Evolutionary conservation across 2,888 invertebrate genomes (phyloP).

Genomic region (Busseola fusca): DNA sequence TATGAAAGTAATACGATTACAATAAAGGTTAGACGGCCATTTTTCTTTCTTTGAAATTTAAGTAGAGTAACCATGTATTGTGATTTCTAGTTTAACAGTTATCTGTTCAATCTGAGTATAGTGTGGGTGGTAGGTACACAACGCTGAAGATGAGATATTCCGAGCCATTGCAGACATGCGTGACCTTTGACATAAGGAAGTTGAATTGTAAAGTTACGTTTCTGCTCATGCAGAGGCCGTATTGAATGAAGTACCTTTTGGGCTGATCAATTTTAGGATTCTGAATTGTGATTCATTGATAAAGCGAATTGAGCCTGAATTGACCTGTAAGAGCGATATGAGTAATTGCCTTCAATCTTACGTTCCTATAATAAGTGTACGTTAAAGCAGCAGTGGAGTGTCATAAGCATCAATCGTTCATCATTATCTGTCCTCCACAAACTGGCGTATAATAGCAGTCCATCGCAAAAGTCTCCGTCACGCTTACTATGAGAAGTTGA

Average conservation of each 20-base stretch:
- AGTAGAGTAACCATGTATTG: not conserved
- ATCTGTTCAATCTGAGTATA: conserved; percentile 5
- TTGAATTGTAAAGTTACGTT: not conserved
- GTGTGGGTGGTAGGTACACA: not conserved
- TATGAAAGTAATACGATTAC: conserved; percentile 7
- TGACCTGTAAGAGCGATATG: not conserved
- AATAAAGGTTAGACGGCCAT: conserved; percentile 9
- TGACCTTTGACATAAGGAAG: conserved; percentile 19
- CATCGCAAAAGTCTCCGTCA: conserved; percentile 27
- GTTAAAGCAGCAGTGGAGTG: not conserved
- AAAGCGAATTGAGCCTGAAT: not conserved
- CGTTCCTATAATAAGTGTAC: not conserved
- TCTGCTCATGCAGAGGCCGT: not conserved
- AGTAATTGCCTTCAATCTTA: conserved; percentile 1
- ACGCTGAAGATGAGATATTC: not conserved
- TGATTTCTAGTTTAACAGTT: not conserved
- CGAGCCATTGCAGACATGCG: conserved; percentile 5
- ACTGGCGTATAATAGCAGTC: conserved; percentile 28
- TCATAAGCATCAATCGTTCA: conserved; percentile 29
- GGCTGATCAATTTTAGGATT: conserved; percentile 1
- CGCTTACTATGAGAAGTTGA: conserved; percentile 43
- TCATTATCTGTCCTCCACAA: conserved; percentile 37
- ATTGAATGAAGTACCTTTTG: conserved; percentile 9
- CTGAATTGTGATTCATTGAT: conserved; percentile 11
- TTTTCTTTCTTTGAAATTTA: conserved; percentile 11